A percentile compares a stretch with the other conserved stretches of the same genome.
phyloP scores from a whole-genome alignment of 2,888 invertebrate species.

The Antitype chi region DNA sequence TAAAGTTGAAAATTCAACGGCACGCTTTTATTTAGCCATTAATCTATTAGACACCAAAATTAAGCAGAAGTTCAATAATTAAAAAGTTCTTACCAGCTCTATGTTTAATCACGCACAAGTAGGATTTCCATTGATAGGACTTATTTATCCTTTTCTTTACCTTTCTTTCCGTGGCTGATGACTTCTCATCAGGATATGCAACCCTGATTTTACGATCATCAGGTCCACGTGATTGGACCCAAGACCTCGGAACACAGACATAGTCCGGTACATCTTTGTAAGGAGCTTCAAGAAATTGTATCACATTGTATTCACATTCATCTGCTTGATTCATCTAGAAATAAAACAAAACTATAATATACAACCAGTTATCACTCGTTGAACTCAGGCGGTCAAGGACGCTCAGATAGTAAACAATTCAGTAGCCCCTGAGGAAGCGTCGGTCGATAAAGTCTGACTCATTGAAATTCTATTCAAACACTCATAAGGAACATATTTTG shows the following conservation, averaged over 20 bases:
- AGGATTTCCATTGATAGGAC: constrained; percentile 1
- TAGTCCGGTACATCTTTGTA: constrained; percentile 7
- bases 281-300: constrained; percentile 14
- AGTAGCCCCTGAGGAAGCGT: not conserved
- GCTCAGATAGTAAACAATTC: not conserved
- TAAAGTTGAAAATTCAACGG: not conserved
- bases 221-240: constrained; percentile 7
- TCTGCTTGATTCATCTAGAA: constrained; percentile 8
- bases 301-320: not conserved
- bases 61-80: not conserved
- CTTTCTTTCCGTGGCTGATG: not conserved
- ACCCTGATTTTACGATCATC: not conserved
- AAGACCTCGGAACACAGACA: constrained; percentile 20
- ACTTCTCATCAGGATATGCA: not conserved
- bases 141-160: not conserved
- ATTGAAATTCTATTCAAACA: not conserved
- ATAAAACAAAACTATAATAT: not conserved
- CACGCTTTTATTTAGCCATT: not conserved
- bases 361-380: not conserved
- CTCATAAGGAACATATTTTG: not conserved
- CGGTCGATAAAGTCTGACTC: not conserved
- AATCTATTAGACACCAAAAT: too few species aligned
- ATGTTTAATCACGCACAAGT: not conserved
- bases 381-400: not conserved
- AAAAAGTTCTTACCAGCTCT: constrained; percentile 1